A percentile compares a stretch with the other conserved stretches of the same genome.
These are phyloP conservation scores for Samia ricini DNA, from an alignment of 1,140 invertebrate genomes.

Conservation along the genomic window DNA sequence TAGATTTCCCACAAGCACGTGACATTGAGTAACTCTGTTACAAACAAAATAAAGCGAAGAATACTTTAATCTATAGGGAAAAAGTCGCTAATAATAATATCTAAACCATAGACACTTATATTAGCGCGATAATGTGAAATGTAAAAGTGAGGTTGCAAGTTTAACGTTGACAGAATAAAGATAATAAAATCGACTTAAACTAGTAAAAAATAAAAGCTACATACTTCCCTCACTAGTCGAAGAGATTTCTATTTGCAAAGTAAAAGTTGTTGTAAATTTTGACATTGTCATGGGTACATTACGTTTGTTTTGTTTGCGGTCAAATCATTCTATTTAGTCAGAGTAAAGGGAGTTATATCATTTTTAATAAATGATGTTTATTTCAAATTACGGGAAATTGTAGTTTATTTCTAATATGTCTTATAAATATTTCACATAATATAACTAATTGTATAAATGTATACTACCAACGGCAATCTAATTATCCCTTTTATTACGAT, in stretches of 20 bases:
- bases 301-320: slow-evolving; percentile 1
- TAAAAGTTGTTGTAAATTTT: slow-evolving; percentile 1
- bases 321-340: neutral
- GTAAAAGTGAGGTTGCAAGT: neutral
- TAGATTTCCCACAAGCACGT: neutral
- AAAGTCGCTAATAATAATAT: neutral
- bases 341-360: neutral
- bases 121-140: slow-evolving; percentile 29
- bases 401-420: too few relatives aligned
- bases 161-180: neutral
- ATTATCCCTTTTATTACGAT: too few relatives aligned
- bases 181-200: neutral
- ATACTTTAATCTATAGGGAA: neutral
- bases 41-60: neutral
- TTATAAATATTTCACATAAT: too few relatives aligned
- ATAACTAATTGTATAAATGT: too few relatives aligned
- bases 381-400: too few relatives aligned
- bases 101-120: slow-evolving; percentile 30
- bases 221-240: too few relatives aligned
- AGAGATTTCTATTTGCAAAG: neutral
- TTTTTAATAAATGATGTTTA: too few relatives aligned
- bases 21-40: neutral
- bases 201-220: neutral
- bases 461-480: too few relatives aligned
- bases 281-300: neutral